Conservation (phyloP, 2,113 vertebrate species). For the Hiodon tergisus region DNA sequence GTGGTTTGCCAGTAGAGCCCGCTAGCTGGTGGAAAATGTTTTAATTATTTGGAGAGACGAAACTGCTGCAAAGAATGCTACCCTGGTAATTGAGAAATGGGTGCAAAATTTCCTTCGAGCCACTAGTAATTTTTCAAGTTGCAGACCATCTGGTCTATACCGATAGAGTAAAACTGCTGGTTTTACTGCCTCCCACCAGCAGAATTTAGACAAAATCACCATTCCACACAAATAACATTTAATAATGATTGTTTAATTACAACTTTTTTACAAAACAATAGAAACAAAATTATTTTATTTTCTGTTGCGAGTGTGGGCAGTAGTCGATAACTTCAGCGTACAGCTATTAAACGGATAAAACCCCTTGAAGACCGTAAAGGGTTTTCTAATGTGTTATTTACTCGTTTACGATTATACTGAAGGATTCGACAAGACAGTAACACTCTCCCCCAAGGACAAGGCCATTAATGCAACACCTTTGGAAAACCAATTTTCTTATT, state of each 20-base stretch:
- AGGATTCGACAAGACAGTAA: neutral
- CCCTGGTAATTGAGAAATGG: too few relatives aligned
- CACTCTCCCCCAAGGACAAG: constrained; percentile 9
- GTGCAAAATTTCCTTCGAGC: too few relatives aligned
- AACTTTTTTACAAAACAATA: constrained; percentile 49
- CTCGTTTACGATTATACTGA: neutral
- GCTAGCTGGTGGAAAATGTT: too few relatives aligned
- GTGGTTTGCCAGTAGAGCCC: too few relatives aligned
- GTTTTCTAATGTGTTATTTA: neutral
- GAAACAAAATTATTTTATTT: neutral
- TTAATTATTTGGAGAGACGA: too few relatives aligned
- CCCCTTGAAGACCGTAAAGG: neutral
- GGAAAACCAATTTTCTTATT: constrained; percentile 4
- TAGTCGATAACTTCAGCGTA: constrained; percentile 44
- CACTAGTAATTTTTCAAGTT: too few relatives aligned
- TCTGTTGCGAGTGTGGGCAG: constrained; percentile 6
- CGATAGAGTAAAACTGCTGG: too few relatives aligned
- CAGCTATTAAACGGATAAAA: constrained; percentile 20
- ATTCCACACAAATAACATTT: constrained; percentile 30
- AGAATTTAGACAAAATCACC: constrained; percentile 3
- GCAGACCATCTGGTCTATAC: too few relatives aligned
- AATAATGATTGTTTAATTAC: constrained; percentile 34
- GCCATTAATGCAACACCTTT: constrained; percentile 5
- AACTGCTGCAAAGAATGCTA: too few relatives aligned
- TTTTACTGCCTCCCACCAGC: neutral